Evolutionary conservation across 1,140 invertebrate genomes (phyloP), one percentile per base, ranked within the genome.

Genomic region (Prorops nasuta): DNA sequence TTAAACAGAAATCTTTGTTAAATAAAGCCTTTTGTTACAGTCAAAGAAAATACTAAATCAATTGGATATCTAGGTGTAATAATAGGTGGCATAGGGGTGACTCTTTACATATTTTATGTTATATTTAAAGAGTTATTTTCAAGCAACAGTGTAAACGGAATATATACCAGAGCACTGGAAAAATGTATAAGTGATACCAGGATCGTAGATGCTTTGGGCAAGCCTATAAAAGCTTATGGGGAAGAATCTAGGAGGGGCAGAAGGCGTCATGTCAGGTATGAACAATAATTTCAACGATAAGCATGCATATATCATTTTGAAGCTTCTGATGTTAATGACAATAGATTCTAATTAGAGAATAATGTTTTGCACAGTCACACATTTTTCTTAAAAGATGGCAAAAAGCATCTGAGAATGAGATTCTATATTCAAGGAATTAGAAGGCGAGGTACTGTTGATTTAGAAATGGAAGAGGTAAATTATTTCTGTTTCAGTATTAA

Each of bases 71-170:
- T 87, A 51, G 84, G 84, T 9, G 83, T 95, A n/a, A 91, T 94
- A 44, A 48, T 93, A 21, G 69, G 83, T 22, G 91, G 92, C 14
- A 63, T 92, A 35, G 87, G 86, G 17, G 81, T 93, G 0, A 91
- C 88, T 18, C 86, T 84, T 38, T 69, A 87, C 2, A 85, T 96
- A 69, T 87, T 92, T 61, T 95, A 88, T 71, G 82, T 86, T 31
- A 83, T 95, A 51, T 90, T 92, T 58, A 81, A 82, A 46, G 93
- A 96, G 75, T 72, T 96, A 16, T 94, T 95, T 77, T 94, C 91
- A 3, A 85, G 83, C 56, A 86, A 89, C 57, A 94, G 92, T 74
- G 85, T 90, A 0, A 91, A 90, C 77, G 89, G 84, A 61, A 82
- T 96, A 49, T 96, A 94, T 66, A 84, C 84, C 8, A 82, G 84